Conservation (phyloP, 2,888 invertebrate genomes). For the Lydus trimaculatus region DNA sequence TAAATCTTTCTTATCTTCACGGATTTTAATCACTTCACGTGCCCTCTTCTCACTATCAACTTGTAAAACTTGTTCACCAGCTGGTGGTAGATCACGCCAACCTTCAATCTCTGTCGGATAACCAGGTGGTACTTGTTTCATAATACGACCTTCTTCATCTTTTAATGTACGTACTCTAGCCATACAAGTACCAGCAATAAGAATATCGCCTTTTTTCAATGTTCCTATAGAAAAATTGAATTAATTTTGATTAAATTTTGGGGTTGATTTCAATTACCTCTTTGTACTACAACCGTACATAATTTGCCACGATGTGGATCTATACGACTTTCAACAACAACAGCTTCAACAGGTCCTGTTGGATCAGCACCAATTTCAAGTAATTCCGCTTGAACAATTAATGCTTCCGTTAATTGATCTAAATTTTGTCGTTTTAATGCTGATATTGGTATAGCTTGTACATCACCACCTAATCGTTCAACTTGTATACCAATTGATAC, state of each 20-base stretch:
- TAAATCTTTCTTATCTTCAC: conserved; percentile 67
- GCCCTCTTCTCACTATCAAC: conserved; percentile 64
- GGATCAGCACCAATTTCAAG: conserved; percentile 88
- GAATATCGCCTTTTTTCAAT: conserved; percentile 75
- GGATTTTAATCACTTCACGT: conserved; percentile 54
- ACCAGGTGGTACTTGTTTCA: conserved; percentile 77
- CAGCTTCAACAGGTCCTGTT: conserved; percentile 85
- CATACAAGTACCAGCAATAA: conserved; percentile 86
- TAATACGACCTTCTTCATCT: conserved; percentile 74
- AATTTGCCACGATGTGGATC: conserved; percentile 77
- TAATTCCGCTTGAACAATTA: conserved; percentile 83
- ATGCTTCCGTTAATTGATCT: conserved; percentile 79
- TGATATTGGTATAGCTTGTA: conserved; percentile 90
- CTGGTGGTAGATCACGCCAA: conserved; percentile 88
- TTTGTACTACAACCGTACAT: conserved; percentile 82
- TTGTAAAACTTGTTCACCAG: conserved; percentile 88
- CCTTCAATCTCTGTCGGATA: conserved; percentile 87
- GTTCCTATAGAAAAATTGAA: conserved; percentile 66
- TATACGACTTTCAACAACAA: conserved; percentile 85
- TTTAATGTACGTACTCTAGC: conserved; percentile 84
- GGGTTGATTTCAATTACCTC: conserved; percentile 56
- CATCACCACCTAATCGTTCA: conserved; percentile 90
- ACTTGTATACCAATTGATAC: conserved; percentile 80
- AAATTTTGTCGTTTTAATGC: conserved; percentile 86
- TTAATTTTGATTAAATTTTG: neutral